Conservation (phyloP, 2,888 invertebrate genomes). For the Leptopterna dolabrata region DNA sequence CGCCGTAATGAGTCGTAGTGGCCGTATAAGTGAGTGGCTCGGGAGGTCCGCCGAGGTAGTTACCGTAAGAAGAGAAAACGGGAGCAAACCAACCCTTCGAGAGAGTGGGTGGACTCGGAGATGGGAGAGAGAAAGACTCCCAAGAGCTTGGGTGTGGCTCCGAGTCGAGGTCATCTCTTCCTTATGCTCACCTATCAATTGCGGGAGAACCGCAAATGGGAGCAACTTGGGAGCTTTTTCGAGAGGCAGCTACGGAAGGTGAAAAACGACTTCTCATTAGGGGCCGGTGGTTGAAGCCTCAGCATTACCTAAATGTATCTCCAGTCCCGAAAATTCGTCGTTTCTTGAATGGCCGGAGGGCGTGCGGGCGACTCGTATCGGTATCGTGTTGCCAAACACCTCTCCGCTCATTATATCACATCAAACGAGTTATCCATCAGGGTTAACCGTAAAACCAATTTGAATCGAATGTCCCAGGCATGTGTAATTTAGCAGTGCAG, state of each 20-base stretch:
- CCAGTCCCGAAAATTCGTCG: background rate
- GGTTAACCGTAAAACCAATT: no score
- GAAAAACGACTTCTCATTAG: no score
- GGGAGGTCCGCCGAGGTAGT: background rate
- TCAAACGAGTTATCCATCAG: no score
- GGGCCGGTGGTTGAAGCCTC: no score
- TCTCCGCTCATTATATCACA: background rate
- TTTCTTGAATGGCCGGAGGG: background rate
- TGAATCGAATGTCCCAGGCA: no score
- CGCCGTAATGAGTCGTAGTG: conserved; percentile 3
- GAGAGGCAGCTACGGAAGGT: no score
- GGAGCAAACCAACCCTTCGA: background rate
- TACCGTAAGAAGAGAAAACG: conserved; percentile 32
- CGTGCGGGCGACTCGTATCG: background rate
- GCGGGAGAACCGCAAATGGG: background rate
- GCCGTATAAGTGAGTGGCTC: no score
- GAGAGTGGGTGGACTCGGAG: conserved; percentile 13
- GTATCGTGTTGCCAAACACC: background rate
- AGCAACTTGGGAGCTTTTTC: background rate
- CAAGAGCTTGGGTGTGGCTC: conserved; percentile 19
- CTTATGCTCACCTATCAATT: background rate
- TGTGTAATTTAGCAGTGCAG: no score
- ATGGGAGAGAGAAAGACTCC: background rate
- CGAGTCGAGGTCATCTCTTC: conserved; percentile 13
- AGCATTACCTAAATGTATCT: no score